Evolutionary conservation across 1,140 invertebrate genomes (phyloP), one percentile per base, ranked within the genome.

Genomic region (Potamilus streckersoni): DNA sequence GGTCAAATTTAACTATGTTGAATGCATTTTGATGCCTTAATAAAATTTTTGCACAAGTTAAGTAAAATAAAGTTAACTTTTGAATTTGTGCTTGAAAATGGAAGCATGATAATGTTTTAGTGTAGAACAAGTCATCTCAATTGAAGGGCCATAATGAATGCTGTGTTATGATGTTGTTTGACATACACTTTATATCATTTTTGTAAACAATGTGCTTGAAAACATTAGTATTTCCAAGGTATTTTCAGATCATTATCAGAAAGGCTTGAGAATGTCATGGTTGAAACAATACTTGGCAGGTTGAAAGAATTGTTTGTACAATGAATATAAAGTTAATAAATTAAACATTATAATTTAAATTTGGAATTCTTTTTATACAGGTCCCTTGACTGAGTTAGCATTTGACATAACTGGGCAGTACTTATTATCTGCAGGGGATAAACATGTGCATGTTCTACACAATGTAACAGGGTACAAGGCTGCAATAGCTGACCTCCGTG

Each of bases 371-470:
- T 86, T 85, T 81, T 84, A 92, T 92, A 58, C 88, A 95, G 95
- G 93, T 82, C 84, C 91, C 27, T 93, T 96, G 73, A 92, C 91
- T 56, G 90, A 92, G 76, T 88, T 97, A 63, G 82, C 90, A 27
- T 97, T 96, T 87, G 94, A 96, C 85, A 91, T 93, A 38, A 90
- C 92, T 69, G 94, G 93, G 23, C 93, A 94, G 83, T 94, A 93
- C 85, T 82, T 97, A n/a, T 91, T 95, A 72, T 93, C 93, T 3
- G 91, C 93, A 69, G 95, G 94, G 17, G 95, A 96, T 83, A 93
- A 93, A 73, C 93, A 93, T 62, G 93, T 97, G 19, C 91, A 94
- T 66, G 92, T 97, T 23, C 94, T 96, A 80, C 93, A 94, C 83
- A 97, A 97, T 84, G 91, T 96, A 15, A 93, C 94, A 74, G 75